Conservation (phyloP, 2,888 invertebrate genomes). For the Serripes groenlandicus region DNA sequence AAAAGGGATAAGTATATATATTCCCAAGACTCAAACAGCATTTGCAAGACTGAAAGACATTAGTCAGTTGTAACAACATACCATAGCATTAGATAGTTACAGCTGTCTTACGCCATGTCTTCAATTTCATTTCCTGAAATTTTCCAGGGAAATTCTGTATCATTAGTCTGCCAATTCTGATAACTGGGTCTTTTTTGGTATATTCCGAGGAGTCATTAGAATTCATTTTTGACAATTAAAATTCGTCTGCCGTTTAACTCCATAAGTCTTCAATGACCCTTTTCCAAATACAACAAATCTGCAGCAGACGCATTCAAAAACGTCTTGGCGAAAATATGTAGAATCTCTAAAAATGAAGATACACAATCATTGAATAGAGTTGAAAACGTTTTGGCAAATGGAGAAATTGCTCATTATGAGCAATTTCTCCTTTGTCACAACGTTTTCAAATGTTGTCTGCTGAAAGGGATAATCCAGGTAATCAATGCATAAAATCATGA, state of each 20-base stretch:
- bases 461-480: neutral
- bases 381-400: neutral
- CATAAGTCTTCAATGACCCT: too few relatives aligned
- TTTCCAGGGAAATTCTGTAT: conserved; percentile 3
- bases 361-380: neutral
- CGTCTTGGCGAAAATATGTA: neutral
- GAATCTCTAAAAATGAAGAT: neutral
- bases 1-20: too few relatives aligned
- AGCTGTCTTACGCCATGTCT: too few relatives aligned
- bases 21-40: too few relatives aligned
- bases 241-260: neutral
- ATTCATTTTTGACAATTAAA: conserved; percentile 8
- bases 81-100: too few relatives aligned
- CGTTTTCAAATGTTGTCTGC: neutral
- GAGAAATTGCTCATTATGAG: conserved; percentile 11
- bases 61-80: too few relatives aligned
- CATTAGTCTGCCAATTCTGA: conserved; percentile 7
- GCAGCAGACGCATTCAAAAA: neutral
- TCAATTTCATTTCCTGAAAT: neutral
- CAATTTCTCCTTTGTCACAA: conserved; percentile 12
- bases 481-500: too few relatives aligned
- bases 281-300: neutral
- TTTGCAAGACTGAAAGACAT: too few relatives aligned
- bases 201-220: neutral
- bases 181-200: neutral